Evolutionary conservation across 2,888 invertebrate species (phyloP).

Genomic region (Quadroppia sp.): DNA sequence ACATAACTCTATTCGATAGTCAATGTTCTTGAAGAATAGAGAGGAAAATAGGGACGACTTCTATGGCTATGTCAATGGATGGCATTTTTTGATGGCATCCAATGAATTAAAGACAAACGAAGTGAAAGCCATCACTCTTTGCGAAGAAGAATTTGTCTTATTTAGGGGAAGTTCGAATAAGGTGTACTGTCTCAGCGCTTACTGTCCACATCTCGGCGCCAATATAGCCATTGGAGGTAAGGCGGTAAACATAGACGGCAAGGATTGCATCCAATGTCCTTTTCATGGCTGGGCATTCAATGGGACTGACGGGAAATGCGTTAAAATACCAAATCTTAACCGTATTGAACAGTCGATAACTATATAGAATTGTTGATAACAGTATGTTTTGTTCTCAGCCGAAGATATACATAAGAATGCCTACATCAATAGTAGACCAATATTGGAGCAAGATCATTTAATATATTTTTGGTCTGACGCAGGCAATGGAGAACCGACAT

Average conservation of each 20-base stretch:
- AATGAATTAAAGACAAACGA: slow-evolving; percentile 58
- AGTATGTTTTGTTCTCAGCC: too few relatives aligned
- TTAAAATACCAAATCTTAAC: slow-evolving; percentile 65
- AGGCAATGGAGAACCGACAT: too few relatives aligned
- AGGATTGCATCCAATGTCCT: slow-evolving; percentile 77
- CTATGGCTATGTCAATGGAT: slow-evolving; percentile 74
- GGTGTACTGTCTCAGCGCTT: slow-evolving; percentile 71
- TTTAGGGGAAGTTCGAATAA: slow-evolving; percentile 63
- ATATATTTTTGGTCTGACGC: too few relatives aligned
- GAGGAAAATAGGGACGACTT: too few relatives aligned
- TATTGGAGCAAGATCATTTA: too few relatives aligned
- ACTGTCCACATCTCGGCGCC: slow-evolving; percentile 85
- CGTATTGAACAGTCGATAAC: too few relatives aligned
- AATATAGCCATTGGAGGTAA: slow-evolving; percentile 73
- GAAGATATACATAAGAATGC: too few relatives aligned
- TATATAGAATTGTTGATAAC: too few relatives aligned
- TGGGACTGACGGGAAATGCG: slow-evolving; percentile 67
- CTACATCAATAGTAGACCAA: too few relatives aligned
- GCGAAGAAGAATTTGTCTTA: slow-evolving; percentile 67
- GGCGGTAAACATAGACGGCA: slow-evolving; percentile 55
- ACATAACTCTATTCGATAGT: too few relatives aligned
- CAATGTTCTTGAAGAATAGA: too few relatives aligned
- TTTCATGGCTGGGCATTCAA: slow-evolving; percentile 83
- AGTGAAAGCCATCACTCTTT: slow-evolving; percentile 59
- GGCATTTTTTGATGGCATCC: slow-evolving; percentile 74